Evolutionary conservation across 1,140 invertebrate species (phyloP).

Genomic region (Drepana arcuata): DNA sequence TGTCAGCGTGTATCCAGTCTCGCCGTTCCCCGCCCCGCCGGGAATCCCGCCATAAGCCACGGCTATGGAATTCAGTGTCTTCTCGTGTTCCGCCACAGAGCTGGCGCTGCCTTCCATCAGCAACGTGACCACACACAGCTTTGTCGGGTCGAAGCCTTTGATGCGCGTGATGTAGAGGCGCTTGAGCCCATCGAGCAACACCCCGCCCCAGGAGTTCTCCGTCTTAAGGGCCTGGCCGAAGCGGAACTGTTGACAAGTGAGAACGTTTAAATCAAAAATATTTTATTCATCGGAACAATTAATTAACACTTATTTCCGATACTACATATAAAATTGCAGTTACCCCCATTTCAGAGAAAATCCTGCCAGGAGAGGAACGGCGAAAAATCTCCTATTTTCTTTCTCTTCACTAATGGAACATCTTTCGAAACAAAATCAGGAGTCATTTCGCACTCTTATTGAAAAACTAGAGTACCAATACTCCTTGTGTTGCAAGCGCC

Average conservation of each 20-base stretch:
- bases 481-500: no score
- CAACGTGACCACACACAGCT: constrained; percentile 92
- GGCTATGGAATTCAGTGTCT: constrained; percentile 88
- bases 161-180: constrained; percentile 91
- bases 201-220: constrained; percentile 78
- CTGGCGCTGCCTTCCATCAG: constrained; percentile 88
- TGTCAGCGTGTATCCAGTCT: constrained; percentile 95
- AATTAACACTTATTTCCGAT: no score
- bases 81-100: constrained; percentile 83
- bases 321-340: no score
- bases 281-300: no score
- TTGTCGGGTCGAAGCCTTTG: constrained; percentile 89
- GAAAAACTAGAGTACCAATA: no score
- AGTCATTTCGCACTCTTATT: no score
- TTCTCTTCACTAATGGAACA: no score
- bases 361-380: no score
- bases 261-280: no score
- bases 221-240: constrained; percentile 93
- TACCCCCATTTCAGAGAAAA: no score
- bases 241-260: constrained; percentile 81
- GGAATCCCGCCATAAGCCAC: constrained; percentile 82
- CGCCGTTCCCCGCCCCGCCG: constrained; percentile 94
- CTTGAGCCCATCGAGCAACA: constrained; percentile 87
- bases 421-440: no score
- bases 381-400: no score